Conservation (phyloP, 2,888 invertebrate genomes). For the Drosophila percnosoma region DNA sequence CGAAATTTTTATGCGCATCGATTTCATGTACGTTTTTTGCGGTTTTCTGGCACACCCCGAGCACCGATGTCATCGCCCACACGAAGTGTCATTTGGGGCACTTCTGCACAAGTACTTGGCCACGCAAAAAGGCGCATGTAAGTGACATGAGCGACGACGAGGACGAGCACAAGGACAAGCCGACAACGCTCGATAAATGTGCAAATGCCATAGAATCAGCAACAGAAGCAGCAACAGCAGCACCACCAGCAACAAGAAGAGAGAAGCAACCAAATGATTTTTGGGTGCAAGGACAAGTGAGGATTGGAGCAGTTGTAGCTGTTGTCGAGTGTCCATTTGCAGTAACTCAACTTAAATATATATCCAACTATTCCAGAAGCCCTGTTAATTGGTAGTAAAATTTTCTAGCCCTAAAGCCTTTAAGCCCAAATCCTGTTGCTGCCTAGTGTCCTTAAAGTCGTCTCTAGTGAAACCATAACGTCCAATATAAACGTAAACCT, state of each 20-base stretch:
- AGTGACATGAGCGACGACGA: slow-evolving; percentile 62
- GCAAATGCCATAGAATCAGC: slow-evolving; percentile 45
- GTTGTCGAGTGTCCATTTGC: slow-evolving; percentile 48
- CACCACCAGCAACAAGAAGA: background rate
- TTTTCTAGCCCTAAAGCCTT: slow-evolving; percentile 2
- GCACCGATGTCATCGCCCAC: slow-evolving; percentile 19
- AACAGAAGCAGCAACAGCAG: background rate
- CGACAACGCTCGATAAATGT: slow-evolving; percentile 55
- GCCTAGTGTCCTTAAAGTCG: background rate
- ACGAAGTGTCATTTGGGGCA: slow-evolving; percentile 72
- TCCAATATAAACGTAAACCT: background rate
- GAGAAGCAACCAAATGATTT: slow-evolving; percentile 37
- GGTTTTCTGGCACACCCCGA: slow-evolving; percentile 45
- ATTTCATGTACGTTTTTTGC: slow-evolving; percentile 61
- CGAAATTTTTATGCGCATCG: slow-evolving; percentile 54
- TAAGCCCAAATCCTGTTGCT: slow-evolving; percentile 15
- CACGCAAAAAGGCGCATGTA: slow-evolving; percentile 78
- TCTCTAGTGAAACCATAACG: slow-evolving; percentile 4
- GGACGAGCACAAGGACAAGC: slow-evolving; percentile 8
- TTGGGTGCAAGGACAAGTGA: slow-evolving; percentile 16
- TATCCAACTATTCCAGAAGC: slow-evolving; percentile 21
- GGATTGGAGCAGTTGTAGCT: slow-evolving; percentile 27
- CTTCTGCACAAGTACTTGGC: slow-evolving; percentile 75
- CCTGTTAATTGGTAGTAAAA: slow-evolving; percentile 44
- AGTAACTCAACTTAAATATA: slow-evolving; percentile 52